phyloP scores from a whole-genome alignment of 2,797 vertebrate genomes.

The Bovichtus variegatus region DNA sequence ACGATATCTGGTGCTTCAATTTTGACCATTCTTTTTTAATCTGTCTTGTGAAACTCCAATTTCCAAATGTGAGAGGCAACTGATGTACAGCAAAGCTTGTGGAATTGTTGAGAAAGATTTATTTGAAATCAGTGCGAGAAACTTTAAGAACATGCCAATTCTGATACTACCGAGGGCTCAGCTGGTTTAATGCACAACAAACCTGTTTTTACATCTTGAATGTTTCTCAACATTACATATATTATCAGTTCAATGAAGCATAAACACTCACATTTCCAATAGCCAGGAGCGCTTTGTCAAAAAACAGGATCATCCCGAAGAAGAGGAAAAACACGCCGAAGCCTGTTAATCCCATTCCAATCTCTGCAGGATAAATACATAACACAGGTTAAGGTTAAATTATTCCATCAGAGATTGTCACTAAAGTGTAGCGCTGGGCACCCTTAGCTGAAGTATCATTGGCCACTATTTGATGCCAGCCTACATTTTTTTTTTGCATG shows the following conservation, averaged over 20 bases:
- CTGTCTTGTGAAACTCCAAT: neutral
- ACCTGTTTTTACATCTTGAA: neutral
- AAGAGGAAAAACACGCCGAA: constrained; percentile 98
- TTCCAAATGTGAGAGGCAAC: neutral
- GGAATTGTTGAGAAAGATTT: no score
- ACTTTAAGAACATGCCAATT: no score
- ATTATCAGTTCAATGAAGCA: neutral
- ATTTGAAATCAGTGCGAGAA: no score
- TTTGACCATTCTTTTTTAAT: neutral
- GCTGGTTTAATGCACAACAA: neutral
- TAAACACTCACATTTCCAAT: constrained; percentile 94
- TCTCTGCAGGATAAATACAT: constrained; percentile 87
- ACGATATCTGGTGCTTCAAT: neutral
- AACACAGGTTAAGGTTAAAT: neutral
- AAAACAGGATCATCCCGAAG: constrained; percentile 98
- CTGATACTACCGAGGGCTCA: neutral
- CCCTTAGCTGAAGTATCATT: neutral
- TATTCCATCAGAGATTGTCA: neutral
- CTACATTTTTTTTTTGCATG: neutral
- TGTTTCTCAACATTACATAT: constrained; percentile 10
- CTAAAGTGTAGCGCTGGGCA: neutral
- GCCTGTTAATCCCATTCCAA: constrained; percentile 96
- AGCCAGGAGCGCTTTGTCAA: constrained; percentile 97
- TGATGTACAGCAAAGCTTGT: neutral
- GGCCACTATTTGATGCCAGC: neutral